A percentile compares a stretch with the other conserved stretches of the same genome.
Evolutionary conservation across 2,888 invertebrate genomes (phyloP).

Genomic region (Psylliodes chrysocephalus): DNA sequence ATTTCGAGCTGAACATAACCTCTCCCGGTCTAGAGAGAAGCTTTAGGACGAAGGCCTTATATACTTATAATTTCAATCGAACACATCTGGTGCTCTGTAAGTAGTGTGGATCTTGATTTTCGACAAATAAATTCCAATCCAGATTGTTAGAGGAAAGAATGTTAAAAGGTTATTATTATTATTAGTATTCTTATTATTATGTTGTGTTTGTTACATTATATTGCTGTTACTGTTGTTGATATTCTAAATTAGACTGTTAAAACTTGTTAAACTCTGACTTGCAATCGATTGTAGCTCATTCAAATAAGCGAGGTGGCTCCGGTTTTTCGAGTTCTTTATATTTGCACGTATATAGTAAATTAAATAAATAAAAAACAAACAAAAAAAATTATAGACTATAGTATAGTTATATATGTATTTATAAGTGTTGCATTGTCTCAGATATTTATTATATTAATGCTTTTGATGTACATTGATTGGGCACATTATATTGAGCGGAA

Average conservation of each 20-base stretch:
- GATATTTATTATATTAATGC: conserved; percentile 52
- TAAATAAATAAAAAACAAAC: conserved; percentile 41
- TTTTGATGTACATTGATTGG: conserved; percentile 53
- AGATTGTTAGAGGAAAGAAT: conserved; percentile 50
- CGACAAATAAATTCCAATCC: conserved; percentile 16
- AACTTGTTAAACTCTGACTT: conserved; percentile 49
- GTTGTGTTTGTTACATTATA: conserved; percentile 63
- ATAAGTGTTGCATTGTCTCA: conserved; percentile 55
- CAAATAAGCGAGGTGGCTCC: not conserved
- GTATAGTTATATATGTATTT: conserved; percentile 36
- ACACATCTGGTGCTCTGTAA: conserved; percentile 57
- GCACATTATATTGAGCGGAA: conserved; percentile 45
- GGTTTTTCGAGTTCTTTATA: conserved; percentile 17
- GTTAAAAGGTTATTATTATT: too few species aligned
- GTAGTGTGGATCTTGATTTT: conserved; percentile 51
- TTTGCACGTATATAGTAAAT: conserved; percentile 48
- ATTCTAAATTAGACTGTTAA: conserved; percentile 54
- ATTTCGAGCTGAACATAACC: conserved; percentile 43
- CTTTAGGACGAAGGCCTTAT: conserved; percentile 53
- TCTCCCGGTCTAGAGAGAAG: conserved; percentile 45
- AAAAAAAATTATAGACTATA: conserved; percentile 46
- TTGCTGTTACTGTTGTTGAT: conserved; percentile 62
- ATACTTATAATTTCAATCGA: conserved; percentile 43
- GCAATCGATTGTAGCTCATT: conserved; percentile 11
- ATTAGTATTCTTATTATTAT: too few species aligned